phyloP scores from a whole-genome alignment of 2,113 vertebrate genomes.

The Aphyosemion australe region DNA sequence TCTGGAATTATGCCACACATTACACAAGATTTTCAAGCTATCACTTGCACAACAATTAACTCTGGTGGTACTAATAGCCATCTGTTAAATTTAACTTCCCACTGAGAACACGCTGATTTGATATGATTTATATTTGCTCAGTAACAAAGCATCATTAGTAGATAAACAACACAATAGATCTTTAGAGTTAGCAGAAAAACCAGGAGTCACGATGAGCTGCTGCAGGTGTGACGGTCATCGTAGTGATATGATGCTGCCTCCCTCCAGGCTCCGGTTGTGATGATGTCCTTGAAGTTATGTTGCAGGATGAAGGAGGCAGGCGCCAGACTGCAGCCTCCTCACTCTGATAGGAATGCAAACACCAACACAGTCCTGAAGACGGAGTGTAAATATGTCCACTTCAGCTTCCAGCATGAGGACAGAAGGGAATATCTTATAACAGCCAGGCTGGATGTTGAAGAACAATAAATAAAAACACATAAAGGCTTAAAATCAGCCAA shows the following conservation, averaged over 20 bases:
- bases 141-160: too few relatives aligned
- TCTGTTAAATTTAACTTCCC: too few relatives aligned
- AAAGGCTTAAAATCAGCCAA: too few relatives aligned
- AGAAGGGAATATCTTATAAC: constrained; percentile 21
- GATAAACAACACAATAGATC: background rate
- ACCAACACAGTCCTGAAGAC: constrained; percentile 38
- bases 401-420: constrained; percentile 5
- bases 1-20: too few relatives aligned
- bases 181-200: constrained; percentile 7
- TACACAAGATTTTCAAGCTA: too few relatives aligned
- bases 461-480: too few relatives aligned
- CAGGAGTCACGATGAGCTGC: constrained; percentile 15
- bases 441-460: too few relatives aligned
- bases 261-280: constrained; percentile 46
- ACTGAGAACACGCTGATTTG: too few relatives aligned
- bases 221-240: constrained; percentile 21
- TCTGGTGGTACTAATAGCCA: too few relatives aligned
- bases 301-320: constrained; percentile 45
- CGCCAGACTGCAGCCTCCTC: constrained; percentile 61
- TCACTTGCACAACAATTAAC: too few relatives aligned
- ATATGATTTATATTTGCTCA: too few relatives aligned
- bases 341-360: constrained; percentile 60
- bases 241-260: constrained; percentile 49
- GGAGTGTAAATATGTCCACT: background rate
- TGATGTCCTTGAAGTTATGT: constrained; percentile 62